Evolutionary conservation across 1,140 invertebrate genomes (phyloP).

Genomic region (Macrocentrus cingulum): DNA sequence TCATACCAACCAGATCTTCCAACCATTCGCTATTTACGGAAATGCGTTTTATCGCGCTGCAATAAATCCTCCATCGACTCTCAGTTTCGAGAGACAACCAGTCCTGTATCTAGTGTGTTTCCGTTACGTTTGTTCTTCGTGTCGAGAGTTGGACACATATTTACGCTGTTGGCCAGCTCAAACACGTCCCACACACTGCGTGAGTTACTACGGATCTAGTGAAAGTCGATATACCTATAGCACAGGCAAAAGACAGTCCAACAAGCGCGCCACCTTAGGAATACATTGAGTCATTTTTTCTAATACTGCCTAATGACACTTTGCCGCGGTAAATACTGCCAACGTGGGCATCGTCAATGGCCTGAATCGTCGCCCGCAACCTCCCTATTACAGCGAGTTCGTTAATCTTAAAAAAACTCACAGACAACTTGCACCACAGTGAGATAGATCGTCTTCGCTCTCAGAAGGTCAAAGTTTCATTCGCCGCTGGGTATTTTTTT

Average conservation of each 20-base stretch:
- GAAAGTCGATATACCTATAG: not conserved
- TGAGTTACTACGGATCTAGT: not conserved
- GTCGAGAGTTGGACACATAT: not conserved
- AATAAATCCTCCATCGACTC: slow-evolving; percentile 20
- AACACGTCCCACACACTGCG: slow-evolving; percentile 15
- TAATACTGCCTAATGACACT: too few species aligned
- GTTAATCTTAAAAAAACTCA: too few species aligned
- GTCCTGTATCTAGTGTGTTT: not conserved
- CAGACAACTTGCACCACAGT: too few species aligned
- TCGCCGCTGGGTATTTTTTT: too few species aligned
- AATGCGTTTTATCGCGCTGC: slow-evolving; percentile 6
- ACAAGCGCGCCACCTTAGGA: not conserved
- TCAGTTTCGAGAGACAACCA: not conserved
- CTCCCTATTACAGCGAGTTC: too few species aligned
- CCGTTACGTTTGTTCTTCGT: not conserved
- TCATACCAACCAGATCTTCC: not conserved
- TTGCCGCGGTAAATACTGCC: too few species aligned
- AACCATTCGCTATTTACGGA: not conserved
- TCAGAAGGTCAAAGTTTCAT: too few species aligned
- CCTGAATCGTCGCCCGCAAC: too few species aligned
- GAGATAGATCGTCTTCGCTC: too few species aligned
- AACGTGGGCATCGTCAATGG: too few species aligned
- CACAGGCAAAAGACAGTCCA: too few species aligned
- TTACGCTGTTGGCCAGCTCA: slow-evolving; percentile 11
- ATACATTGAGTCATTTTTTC: too few species aligned